Evolutionary conservation across 1,140 invertebrate species (phyloP).

Genomic region (Oedothorax gibbosus): DNA sequence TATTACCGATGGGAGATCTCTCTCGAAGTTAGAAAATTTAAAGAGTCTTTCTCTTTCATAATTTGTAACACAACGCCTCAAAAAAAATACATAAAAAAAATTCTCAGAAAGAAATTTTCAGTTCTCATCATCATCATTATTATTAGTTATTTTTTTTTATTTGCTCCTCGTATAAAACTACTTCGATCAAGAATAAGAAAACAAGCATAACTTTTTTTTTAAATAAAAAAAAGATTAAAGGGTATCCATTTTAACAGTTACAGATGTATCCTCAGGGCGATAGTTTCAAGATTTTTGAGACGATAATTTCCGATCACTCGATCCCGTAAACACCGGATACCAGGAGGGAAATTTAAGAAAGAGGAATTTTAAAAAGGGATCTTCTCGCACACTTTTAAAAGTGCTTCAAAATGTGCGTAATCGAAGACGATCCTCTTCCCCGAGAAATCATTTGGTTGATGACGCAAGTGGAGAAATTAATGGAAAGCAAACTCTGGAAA

Average conservation of each 20-base stretch:
- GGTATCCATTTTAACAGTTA: background rate
- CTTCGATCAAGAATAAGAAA: conserved; percentile 1
- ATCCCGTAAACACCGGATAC: conserved; percentile 56
- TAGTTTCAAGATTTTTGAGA: conserved; percentile 22
- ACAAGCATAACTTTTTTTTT: conserved; percentile 14
- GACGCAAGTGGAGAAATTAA: conserved; percentile 56
- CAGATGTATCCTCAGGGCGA: conserved; percentile 19
- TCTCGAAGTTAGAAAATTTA: conserved; percentile 31
- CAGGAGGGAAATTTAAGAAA: conserved; percentile 29
- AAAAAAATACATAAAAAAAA: background rate
- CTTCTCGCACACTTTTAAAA: conserved; percentile 20
- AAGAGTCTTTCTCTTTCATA: conserved; percentile 20
- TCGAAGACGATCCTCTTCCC: conserved; percentile 28
- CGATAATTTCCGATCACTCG: conserved; percentile 54
- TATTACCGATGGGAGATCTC: conserved; percentile 38
- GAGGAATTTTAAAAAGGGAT: conserved; percentile 39
- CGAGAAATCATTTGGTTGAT: conserved; percentile 55
- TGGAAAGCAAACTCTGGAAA: conserved; percentile 53
- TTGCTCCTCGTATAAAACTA: background rate
- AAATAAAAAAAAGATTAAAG: background rate
- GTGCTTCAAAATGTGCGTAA: conserved; percentile 51
- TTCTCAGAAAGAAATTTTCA: conserved; percentile 31
- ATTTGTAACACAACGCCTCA: conserved; percentile 54
- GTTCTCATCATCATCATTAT: conserved; percentile 37
- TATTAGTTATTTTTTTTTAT: conserved; percentile 3